Percentiles rank a stretch among this genome's conserved stretches.
These are phyloP conservation scores for Orchestes rusci DNA, from an alignment of 2,888 invertebrate species.

Conservation along the genomic window DNA sequence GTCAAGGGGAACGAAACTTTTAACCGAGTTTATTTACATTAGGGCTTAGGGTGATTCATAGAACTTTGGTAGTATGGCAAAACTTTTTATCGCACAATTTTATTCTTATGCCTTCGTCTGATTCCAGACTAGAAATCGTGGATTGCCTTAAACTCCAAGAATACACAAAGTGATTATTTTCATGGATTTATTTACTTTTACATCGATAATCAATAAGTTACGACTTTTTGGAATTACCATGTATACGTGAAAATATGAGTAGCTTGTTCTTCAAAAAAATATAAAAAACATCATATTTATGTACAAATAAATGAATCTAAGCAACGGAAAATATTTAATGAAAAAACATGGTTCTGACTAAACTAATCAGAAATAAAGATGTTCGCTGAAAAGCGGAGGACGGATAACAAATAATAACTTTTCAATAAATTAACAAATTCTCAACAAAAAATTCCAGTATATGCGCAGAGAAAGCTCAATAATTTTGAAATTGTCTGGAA, in stretches of 20 bases:
- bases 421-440: too few species aligned
- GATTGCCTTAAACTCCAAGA: constrained; percentile 17
- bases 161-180: constrained; percentile 16
- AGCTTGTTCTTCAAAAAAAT: constrained; percentile 25
- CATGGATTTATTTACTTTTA: constrained; percentile 26
- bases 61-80: constrained; percentile 10
- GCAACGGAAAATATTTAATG: constrained; percentile 1
- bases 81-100: constrained; percentile 20
- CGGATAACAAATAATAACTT: constrained; percentile 25
- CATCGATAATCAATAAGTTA: constrained; percentile 26
- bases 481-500: too few species aligned
- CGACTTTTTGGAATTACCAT: constrained; percentile 27
- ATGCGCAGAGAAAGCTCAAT: too few species aligned
- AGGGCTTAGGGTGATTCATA: constrained; percentile 23
- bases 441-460: too few species aligned
- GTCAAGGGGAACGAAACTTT: constrained; percentile 16
- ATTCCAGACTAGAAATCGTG: constrained; percentile 16
- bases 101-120: too few species aligned
- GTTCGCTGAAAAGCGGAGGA: constrained; percentile 20
- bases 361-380: too few species aligned
- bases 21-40: constrained; percentile 23
- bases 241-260: constrained; percentile 25
- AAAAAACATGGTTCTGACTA: constrained; percentile 8
- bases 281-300: constrained; percentile 24
- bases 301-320: constrained; percentile 24